Conservation (phyloP, 2,888 invertebrate genomes). For the Drosophila vallismaia region DNA sequence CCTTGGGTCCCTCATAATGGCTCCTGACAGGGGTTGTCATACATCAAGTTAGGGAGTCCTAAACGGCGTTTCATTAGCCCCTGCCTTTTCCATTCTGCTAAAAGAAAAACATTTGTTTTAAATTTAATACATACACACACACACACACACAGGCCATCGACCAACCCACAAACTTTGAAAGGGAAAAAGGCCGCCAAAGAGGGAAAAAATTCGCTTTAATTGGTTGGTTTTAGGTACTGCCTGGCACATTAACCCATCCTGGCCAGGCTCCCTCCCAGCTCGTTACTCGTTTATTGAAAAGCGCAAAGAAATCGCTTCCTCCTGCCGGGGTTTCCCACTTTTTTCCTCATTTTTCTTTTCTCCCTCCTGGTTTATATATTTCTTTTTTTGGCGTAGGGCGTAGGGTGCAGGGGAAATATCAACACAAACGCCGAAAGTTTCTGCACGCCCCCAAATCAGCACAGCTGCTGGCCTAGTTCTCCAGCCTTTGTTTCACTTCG, state of each 20-base stretch:
- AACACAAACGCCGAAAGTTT: constrained; percentile 65
- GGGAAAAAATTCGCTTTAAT: constrained; percentile 55
- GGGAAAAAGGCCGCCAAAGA: constrained; percentile 29
- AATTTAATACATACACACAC: constrained; percentile 71
- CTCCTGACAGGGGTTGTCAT: constrained; percentile 50
- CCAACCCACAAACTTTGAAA: constrained; percentile 15
- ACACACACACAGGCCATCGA: constrained; percentile 23
- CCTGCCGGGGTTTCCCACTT: constrained; percentile 11
- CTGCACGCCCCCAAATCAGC: constrained; percentile 56
- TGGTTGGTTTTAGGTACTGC: constrained; percentile 56
- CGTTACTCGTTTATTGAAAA: constrained; percentile 57
- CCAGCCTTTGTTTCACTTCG: constrained; percentile 68
- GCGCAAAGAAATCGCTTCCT: constrained; percentile 65
- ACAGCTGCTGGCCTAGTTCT: constrained; percentile 73
- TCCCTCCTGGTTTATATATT: background rate
- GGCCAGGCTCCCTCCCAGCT: constrained; percentile 16
- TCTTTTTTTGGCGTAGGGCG: background rate
- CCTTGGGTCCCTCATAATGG: constrained; percentile 37
- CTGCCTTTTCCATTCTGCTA: constrained; percentile 35
- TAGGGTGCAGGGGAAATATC: constrained; percentile 45
- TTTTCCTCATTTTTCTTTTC: background rate
- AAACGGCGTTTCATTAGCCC: constrained; percentile 71
- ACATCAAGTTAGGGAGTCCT: constrained; percentile 54
- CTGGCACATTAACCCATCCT: constrained; percentile 36
- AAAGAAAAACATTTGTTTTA: constrained; percentile 71